A percentile compares a stretch with the other conserved stretches of the same genome.
Evolutionary conservation across 2,888 invertebrate species (phyloP).

Genomic region (Thumatha senex): DNA sequence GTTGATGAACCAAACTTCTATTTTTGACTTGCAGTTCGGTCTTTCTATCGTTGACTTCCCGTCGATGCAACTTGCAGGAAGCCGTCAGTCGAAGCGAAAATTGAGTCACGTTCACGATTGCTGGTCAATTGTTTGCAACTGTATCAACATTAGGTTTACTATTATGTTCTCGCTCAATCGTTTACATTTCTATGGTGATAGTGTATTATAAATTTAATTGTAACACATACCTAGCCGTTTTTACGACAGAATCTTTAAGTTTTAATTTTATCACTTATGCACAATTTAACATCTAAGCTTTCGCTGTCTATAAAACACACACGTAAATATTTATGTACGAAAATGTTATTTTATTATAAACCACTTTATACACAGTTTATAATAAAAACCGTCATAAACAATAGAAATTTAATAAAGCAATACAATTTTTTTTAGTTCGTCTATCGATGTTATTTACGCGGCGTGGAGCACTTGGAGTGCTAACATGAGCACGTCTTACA

Average conservation of each 20-base stretch:
- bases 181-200: constrained; percentile 18
- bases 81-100: constrained; percentile 61
- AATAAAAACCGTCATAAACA: too few species aligned
- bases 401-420: constrained; percentile 11
- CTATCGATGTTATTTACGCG: constrained; percentile 75
- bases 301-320: neutral
- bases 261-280: too few species aligned
- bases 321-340: neutral
- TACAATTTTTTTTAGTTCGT: constrained; percentile 28
- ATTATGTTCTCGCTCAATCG: constrained; percentile 37
- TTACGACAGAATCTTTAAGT: too few species aligned
- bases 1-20: constrained; percentile 52
- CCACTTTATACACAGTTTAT: too few species aligned
- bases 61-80: constrained; percentile 55
- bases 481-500: constrained; percentile 39
- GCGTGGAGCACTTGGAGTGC: constrained; percentile 28
- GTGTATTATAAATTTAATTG: constrained; percentile 13
- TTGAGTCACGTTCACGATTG: constrained; percentile 43
- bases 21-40: constrained; percentile 57
- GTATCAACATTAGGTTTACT: constrained; percentile 34
- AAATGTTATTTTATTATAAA: neutral
- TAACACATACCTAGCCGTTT: neutral
- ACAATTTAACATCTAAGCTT: neutral
- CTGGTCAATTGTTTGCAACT: constrained; percentile 53
- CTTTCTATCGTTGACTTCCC: constrained; percentile 52